Conservation (phyloP, 1,140 invertebrate genomes). For the Cherax quadricarinatus region DNA sequence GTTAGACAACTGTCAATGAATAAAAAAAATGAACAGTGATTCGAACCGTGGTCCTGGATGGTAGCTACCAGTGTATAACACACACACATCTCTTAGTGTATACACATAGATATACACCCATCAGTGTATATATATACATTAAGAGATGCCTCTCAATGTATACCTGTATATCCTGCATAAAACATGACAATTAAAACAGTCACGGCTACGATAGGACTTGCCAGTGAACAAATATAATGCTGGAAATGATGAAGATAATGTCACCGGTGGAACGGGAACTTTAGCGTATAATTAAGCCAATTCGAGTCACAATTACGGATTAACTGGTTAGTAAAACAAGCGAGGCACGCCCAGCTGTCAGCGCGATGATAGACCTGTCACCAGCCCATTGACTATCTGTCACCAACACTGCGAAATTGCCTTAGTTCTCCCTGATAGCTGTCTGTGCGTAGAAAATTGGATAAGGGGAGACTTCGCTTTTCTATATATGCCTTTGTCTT, state of each 20-base stretch:
- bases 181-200: no score
- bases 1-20: no score
- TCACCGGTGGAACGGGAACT: conserved; percentile 47
- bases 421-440: conserved; percentile 57
- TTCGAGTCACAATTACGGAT: conserved; percentile 61
- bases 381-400: conserved; percentile 58
- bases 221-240: no score
- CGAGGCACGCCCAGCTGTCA: conserved; percentile 58
- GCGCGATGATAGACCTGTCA: conserved; percentile 43
- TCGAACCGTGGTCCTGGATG: no score
- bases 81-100: no score
- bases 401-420: conserved; percentile 51
- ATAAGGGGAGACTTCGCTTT: not conserved
- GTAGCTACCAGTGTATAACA: no score
- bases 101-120: no score
- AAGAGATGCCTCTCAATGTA: no score
- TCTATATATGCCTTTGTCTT: not conserved
- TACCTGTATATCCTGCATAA: no score
- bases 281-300: conserved; percentile 63
- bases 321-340: conserved; percentile 63
- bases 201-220: no score
- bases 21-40: no score
- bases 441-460: conserved; percentile 36
- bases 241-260: conserved; percentile 47
- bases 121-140: no score